Percentiles rank a stretch among this genome's conserved stretches.
Conservation (phyloP, 2,888 invertebrate species). For the Xanthorhoe designata region DNA sequence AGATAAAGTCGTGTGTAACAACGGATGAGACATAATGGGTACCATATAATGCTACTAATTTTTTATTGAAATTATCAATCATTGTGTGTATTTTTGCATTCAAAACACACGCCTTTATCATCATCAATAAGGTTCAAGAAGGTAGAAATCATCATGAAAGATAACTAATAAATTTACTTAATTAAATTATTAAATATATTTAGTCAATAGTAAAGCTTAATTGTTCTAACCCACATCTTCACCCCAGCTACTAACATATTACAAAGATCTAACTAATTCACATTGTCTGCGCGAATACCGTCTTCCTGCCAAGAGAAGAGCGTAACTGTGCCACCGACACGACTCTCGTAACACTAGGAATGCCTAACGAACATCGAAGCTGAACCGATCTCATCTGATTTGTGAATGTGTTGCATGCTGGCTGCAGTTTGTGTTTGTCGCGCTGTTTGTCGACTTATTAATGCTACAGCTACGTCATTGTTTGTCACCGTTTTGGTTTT, state of each 20-base stretch:
- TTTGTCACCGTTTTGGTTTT: constrained; percentile 47
- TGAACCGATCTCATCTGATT: constrained; percentile 66
- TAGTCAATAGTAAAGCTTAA: constrained; percentile 50
- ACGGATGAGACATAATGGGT: constrained; percentile 7
- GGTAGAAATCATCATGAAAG: constrained; percentile 29
- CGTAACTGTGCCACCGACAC: constrained; percentile 68
- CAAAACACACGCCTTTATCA: constrained; percentile 30
- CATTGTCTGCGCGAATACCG: constrained; percentile 76
- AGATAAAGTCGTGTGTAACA: constrained; percentile 35
- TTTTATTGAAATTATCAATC: constrained; percentile 1
- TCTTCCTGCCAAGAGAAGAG: constrained; percentile 79
- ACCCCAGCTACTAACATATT: constrained; percentile 48
- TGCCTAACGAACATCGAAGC: constrained; percentile 78
- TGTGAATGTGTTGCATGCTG: constrained; percentile 83
- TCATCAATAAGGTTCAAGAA: constrained; percentile 19
- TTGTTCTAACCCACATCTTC: constrained; percentile 55
- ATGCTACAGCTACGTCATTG: constrained; percentile 52
- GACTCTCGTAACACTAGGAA: constrained; percentile 65
- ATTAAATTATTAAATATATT: constrained; percentile 14
- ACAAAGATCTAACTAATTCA: constrained; percentile 53
- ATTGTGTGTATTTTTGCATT: constrained; percentile 3
- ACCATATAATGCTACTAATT: background rate
- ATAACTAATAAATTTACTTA: constrained; percentile 9
- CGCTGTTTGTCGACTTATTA: constrained; percentile 57
- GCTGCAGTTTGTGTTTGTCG: constrained; percentile 78